A percentile compares a stretch with the other conserved stretches of the same genome.
phyloP scores from a whole-genome alignment of 2,888 invertebrate species.

The Hypercompe scribonia region DNA sequence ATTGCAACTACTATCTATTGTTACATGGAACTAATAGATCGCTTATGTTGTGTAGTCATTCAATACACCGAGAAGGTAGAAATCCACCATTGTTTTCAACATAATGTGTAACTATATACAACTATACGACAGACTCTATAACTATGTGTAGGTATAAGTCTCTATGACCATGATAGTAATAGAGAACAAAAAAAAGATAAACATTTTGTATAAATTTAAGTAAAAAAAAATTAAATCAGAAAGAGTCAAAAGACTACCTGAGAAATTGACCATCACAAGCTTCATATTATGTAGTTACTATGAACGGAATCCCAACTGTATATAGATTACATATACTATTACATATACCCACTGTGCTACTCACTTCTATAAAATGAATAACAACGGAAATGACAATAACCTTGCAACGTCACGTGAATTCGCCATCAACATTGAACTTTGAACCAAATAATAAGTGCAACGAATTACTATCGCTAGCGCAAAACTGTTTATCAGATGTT shows the following conservation, averaged over 20 bases:
- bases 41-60: background rate
- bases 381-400: slow-evolving; percentile 46
- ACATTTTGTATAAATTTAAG: background rate
- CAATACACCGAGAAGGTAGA: background rate
- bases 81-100: background rate
- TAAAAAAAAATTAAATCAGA: background rate
- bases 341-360: background rate
- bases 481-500: background rate
- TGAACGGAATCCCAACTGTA: background rate
- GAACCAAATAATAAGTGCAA: slow-evolving; percentile 1
- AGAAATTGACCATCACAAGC: background rate
- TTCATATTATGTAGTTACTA: background rate
- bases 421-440: slow-evolving; percentile 10
- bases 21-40: background rate
- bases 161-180: background rate
- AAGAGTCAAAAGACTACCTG: background rate
- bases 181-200: background rate
- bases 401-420: slow-evolving; percentile 33
- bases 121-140: background rate
- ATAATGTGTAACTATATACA: background rate
- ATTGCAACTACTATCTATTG: background rate
- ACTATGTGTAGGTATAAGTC: background rate
- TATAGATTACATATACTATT: background rate
- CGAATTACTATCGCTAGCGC: background rate
- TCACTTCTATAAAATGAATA: slow-evolving; percentile 7